Conservation (phyloP, 1,140 invertebrate species). For the Anoplophora glabripennis region DNA sequence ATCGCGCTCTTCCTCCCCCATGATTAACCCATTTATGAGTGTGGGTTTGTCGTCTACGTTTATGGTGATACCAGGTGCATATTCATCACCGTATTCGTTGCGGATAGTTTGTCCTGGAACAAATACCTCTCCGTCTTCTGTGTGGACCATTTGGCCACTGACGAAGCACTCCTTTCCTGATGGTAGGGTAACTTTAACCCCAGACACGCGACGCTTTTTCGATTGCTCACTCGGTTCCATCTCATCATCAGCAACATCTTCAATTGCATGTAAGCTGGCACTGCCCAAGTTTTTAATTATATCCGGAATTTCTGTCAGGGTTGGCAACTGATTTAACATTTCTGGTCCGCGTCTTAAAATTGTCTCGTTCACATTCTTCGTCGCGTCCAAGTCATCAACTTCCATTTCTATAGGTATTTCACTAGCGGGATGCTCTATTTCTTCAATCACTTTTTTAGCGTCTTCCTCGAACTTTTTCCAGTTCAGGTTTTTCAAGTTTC, state of each 20-base stretch:
- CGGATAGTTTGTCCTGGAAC: conserved; percentile 71
- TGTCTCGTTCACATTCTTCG: conserved; percentile 58
- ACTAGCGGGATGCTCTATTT: conserved; percentile 44
- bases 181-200: conserved; percentile 45
- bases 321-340: conserved; percentile 56
- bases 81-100: conserved; percentile 62
- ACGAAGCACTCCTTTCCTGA: conserved; percentile 58
- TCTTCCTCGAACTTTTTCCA: conserved; percentile 62
- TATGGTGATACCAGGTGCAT: conserved; percentile 71
- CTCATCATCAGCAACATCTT: conserved; percentile 60
- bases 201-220: conserved; percentile 49
- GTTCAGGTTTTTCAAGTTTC: conserved; percentile 58
- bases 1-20: conserved; percentile 43
- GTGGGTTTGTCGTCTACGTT: conserved; percentile 63
- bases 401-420: conserved; percentile 50
- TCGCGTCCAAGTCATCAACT: conserved; percentile 55
- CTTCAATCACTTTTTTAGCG: conserved; percentile 51
- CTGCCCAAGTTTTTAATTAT: conserved; percentile 61
- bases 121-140: conserved; percentile 65
- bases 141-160: conserved; percentile 67
- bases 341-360: conserved; percentile 51
- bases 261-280: conserved; percentile 57
- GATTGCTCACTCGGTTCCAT: conserved; percentile 53
- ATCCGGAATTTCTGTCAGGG: conserved; percentile 61
- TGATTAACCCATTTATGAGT: conserved; percentile 58